Conservation (phyloP, 53 echinoderm and acorn worm species). For the Henricia sp. region DNA sequence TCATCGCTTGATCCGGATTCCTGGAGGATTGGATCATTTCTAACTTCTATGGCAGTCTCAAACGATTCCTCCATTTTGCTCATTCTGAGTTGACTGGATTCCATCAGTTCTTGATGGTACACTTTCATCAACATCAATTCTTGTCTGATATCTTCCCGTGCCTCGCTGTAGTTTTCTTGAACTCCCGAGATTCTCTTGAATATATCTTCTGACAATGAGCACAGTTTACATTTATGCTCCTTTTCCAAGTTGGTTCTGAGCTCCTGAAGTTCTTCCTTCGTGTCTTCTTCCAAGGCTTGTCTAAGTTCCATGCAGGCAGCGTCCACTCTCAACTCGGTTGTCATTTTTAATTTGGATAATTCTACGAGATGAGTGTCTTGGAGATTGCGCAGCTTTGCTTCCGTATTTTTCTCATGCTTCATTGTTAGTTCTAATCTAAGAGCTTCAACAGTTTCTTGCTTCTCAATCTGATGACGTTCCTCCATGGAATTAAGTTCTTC, state of each 20-base stretch:
- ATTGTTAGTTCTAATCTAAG: conserved; percentile 62
- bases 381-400: conserved; percentile 49
- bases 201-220: background rate
- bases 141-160: conserved; percentile 56
- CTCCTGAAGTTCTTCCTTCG: conserved; percentile 29
- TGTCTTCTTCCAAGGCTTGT: conserved; percentile 33
- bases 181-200: background rate
- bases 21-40: conserved; percentile 16
- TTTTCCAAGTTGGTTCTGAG: conserved; percentile 18
- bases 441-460: conserved; percentile 60
- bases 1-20: conserved; percentile 4
- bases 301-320: conserved; percentile 59
- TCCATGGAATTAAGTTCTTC: conserved; percentile 55
- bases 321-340: conserved; percentile 73
- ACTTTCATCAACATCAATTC: conserved; percentile 41
- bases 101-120: conserved; percentile 59
- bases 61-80: conserved; percentile 83
- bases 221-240: background rate
- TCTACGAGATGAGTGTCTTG: conserved; percentile 80
- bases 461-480: conserved; percentile 48
- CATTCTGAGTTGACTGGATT: conserved; percentile 44
- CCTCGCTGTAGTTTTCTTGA: background rate
- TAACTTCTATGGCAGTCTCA: conserved; percentile 53
- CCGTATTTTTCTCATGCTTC: conserved; percentile 65
- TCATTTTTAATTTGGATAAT: conserved; percentile 75